phyloP scores from a whole-genome alignment of 2,797 vertebrate species.

The Scolopax bukidnonensis region DNA sequence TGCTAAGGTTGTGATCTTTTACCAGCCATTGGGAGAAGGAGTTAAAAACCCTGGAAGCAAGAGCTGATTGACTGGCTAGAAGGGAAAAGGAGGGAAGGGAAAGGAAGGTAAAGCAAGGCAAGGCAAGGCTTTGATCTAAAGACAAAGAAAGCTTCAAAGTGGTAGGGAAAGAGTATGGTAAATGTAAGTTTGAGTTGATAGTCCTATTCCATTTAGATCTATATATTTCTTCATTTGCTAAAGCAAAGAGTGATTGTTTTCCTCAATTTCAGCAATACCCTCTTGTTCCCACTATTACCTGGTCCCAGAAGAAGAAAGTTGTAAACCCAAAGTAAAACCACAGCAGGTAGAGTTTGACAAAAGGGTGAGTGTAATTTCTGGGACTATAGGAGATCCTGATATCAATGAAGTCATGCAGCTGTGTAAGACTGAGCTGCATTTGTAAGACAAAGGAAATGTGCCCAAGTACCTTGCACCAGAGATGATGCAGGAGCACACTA shows the following conservation, averaged over 20 bases:
- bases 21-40: not conserved
- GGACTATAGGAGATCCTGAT: not conserved
- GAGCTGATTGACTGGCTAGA: not conserved
- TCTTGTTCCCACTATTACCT: not conserved
- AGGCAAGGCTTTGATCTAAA: not conserved
- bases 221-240: not conserved
- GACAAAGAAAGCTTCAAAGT: not conserved
- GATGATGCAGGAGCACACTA: not conserved
- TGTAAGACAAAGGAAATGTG: not conserved
- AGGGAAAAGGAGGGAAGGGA: not conserved
- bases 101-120: not conserved
- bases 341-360: not conserved
- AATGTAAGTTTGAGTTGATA: not conserved
- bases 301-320: not conserved
- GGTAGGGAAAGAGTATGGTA: not conserved
- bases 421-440: not conserved
- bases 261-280: not conserved
- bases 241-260: not conserved
- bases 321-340: not conserved
- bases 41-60: not conserved
- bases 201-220: not conserved
- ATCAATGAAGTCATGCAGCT: not conserved
- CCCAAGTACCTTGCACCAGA: not conserved
- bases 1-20: not conserved
- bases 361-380: not conserved